Percentiles rank a stretch among this genome's conserved stretches.
Evolutionary conservation across 2,888 invertebrate species (phyloP).

Genomic region (Volucella zonaria): DNA sequence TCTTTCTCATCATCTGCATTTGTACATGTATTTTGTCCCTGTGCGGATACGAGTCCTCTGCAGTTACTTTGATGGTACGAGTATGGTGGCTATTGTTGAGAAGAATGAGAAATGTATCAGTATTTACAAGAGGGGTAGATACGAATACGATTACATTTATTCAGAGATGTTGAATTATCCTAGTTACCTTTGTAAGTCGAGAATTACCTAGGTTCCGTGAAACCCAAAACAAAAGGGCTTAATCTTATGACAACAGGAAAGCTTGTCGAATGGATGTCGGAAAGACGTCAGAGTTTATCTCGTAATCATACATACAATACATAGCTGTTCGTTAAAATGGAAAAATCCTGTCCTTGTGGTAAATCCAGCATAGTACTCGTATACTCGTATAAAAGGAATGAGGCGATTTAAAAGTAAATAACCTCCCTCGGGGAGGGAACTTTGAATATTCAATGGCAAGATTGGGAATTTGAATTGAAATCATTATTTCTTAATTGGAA

Average conservation of each 20-base stretch:
- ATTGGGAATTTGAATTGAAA: constrained; percentile 8
- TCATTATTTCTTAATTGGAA: constrained; percentile 14
- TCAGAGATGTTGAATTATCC: constrained; percentile 22
- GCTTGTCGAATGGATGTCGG: constrained; percentile 3
- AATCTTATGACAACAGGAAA: constrained; percentile 21
- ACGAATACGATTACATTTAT: background rate
- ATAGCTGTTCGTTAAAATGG: background rate
- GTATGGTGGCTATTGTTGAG: constrained; percentile 22
- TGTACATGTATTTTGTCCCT: background rate
- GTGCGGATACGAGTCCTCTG: background rate
- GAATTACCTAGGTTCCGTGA: constrained; percentile 28
- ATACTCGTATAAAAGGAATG: background rate
- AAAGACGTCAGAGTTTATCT: background rate
- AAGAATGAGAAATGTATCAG: background rate
- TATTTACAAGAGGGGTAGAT: too few species aligned
- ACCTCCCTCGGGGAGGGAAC: background rate
- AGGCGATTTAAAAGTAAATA: background rate
- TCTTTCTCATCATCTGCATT: background rate
- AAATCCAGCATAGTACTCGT: background rate
- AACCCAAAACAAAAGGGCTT: background rate
- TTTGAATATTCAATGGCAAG: constrained; percentile 10
- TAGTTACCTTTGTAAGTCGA: constrained; percentile 26
- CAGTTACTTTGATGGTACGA: background rate
- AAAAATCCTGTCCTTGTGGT: background rate
- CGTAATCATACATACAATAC: constrained; percentile 2